A percentile compares a stretch with the other conserved stretches of the same genome.
phyloP scores from a whole-genome alignment of 2,113 vertebrate species.

The Ariopsis seemanni region DNA sequence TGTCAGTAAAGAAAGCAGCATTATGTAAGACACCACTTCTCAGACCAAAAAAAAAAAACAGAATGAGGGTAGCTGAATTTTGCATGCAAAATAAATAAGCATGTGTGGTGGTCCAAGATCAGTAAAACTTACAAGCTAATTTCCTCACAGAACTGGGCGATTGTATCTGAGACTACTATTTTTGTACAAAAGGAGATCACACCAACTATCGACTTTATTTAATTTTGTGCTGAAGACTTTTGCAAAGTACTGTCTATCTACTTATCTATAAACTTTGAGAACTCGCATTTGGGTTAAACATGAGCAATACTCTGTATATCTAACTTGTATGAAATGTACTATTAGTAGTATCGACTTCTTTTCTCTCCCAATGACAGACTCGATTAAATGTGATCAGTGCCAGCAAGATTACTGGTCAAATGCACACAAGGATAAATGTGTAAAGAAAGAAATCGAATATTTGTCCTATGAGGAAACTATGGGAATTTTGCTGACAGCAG shows the following conservation, averaged over 20 bases:
- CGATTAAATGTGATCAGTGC: constrained; percentile 57
- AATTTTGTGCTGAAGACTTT: no score
- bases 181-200: no score
- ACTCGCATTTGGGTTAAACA: neutral
- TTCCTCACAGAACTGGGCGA: neutral
- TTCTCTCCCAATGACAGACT: constrained; percentile 57
- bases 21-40: no score
- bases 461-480: constrained; percentile 34
- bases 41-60: no score
- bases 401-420: constrained; percentile 62
- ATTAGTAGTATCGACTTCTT: neutral
- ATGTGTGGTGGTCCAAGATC: no score
- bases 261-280: neutral
- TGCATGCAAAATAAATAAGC: no score
- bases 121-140: neutral
- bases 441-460: constrained; percentile 65
- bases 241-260: no score
- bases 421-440: constrained; percentile 58
- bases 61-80: no score
- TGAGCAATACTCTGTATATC: neutral
- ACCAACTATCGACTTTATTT: no score
- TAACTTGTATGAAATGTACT: neutral
- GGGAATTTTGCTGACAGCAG: constrained; percentile 64
- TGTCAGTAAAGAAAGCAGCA: no score
- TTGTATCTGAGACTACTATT: no score